These are phyloP conservation scores for Saturnia pavonia DNA, from an alignment of 2,888 invertebrate species.

Conservation along the genomic window DNA sequence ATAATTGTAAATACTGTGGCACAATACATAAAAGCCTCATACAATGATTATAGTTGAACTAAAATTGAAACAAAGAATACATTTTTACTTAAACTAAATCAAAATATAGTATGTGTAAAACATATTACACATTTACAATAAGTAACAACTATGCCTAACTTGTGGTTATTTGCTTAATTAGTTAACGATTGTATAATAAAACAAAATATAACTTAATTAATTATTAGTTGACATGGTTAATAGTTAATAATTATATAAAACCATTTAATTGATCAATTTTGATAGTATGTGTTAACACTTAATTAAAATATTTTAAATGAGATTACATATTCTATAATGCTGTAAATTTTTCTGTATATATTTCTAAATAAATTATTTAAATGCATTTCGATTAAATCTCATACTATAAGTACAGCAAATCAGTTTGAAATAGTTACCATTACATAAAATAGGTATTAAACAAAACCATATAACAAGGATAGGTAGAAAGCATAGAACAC, in stretches of 20 bases:
- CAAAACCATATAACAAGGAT: background rate
- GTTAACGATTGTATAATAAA: too few relatives aligned
- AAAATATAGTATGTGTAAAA: background rate
- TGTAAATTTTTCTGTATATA: too few relatives aligned
- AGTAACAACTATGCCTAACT: too few relatives aligned
- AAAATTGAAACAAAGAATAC: background rate
- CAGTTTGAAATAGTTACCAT: background rate
- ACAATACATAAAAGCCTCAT: conserved; percentile 11
- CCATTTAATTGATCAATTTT: too few relatives aligned
- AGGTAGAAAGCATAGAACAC: background rate
- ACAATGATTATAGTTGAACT: background rate
- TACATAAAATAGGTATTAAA: background rate
- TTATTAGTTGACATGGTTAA: too few relatives aligned
- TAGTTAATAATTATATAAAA: too few relatives aligned
- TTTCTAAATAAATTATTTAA: too few relatives aligned
- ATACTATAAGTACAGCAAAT: background rate
- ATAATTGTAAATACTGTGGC: conserved; percentile 14
- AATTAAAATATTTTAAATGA: too few relatives aligned
- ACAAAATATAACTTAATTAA: too few relatives aligned
- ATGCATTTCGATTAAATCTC: background rate
- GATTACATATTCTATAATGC: too few relatives aligned
- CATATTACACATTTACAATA: background rate
- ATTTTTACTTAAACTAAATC: background rate
- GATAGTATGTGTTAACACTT: too few relatives aligned
- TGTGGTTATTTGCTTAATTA: too few relatives aligned